Base-by-base conservation (phyloP, 2,888 invertebrate species). In the Pristionchus fissidentatus region DNA sequence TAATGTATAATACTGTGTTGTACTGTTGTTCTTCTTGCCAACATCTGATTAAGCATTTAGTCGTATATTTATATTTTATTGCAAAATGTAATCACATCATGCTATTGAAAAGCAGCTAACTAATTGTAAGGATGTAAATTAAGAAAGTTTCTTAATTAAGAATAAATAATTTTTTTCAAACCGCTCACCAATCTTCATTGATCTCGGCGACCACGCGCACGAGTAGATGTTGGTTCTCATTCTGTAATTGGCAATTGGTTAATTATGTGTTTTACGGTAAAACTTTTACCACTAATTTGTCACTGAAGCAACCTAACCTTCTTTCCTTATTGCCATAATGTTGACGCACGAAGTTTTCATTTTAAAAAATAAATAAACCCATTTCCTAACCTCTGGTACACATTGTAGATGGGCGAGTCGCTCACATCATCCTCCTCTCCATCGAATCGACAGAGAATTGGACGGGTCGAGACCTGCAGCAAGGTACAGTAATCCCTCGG, bases 191-290 rank as follows among this genome's bases (percentile, higher is more conserved):
- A 77, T 77, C 49, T 35, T 77, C 55, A 57, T 79, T 35, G 78
- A 78, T 46, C 26, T 41, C 55, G 35, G 41, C 41, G 55, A 35
- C 81, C 81, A 81, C 35, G 81, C 81, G 55, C 81, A 81, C 66
- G 81, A 62, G 66, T 81, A 81, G 29, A 81, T n/a, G 32, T 66
- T 29, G 10, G 62, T 46, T 46, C 26, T 38, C 79, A 79, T 22
- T 41, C 55, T 79, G 49, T 41, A 0, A 49, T 49, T 7, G 10
- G 19, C 10, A 49, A 49, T 15, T 49, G 19, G 19, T 49, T 15
- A 15, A n/a, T n/a, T 13, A n/a, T 1, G 0, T 4, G 1, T 57
- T 57, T 57, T 8, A 57, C 26, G 22, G 22, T 15, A 46, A 15
- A 10, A 46, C 7, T 46, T 52, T n/a, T 52, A 5, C 19, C 52